Evolutionary conservation across 2,113 vertebrate genomes (phyloP).

Genomic region (Bambusicola thoracicus): DNA sequence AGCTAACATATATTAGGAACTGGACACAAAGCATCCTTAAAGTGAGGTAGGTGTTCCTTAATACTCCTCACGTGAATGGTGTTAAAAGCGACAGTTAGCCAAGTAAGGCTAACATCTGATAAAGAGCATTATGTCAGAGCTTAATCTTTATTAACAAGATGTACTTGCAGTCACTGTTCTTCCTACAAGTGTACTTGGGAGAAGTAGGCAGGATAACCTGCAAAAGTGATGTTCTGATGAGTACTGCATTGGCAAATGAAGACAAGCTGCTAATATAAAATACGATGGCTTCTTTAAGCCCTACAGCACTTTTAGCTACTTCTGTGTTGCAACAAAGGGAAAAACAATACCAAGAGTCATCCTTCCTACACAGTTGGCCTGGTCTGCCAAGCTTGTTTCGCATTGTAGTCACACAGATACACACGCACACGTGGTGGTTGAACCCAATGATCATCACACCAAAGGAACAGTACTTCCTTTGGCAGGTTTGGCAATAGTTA

Average conservation of each 20-base stretch:
- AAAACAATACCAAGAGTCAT: not conserved
- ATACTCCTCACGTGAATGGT: not conserved
- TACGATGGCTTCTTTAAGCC: not conserved
- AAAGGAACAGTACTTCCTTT: not conserved
- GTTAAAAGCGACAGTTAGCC: not conserved
- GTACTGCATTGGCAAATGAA: not conserved
- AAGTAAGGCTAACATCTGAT: not conserved
- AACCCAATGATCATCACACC: not conserved
- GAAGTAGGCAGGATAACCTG: not conserved
- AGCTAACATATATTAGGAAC: not conserved
- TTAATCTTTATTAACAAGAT: not conserved
- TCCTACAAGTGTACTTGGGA: not conserved
- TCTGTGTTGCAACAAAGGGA: not conserved
- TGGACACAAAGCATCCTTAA: not conserved
- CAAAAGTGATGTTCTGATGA: not conserved
- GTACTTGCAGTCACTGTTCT: not conserved
- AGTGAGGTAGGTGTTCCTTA: not conserved
- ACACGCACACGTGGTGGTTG: not conserved
- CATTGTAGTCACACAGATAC: not conserved
- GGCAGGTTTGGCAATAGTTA: not conserved
- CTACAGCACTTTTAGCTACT: not conserved
- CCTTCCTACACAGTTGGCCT: not conserved
- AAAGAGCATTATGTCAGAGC: not conserved
- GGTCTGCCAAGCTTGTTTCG: conserved; percentile 39
- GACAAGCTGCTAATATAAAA: not conserved